A percentile compares a stretch with the other conserved stretches of the same genome.
These are phyloP conservation scores for Heliconius ismenius DNA, from an alignment of 2,888 invertebrate species.

Conservation along the genomic window DNA sequence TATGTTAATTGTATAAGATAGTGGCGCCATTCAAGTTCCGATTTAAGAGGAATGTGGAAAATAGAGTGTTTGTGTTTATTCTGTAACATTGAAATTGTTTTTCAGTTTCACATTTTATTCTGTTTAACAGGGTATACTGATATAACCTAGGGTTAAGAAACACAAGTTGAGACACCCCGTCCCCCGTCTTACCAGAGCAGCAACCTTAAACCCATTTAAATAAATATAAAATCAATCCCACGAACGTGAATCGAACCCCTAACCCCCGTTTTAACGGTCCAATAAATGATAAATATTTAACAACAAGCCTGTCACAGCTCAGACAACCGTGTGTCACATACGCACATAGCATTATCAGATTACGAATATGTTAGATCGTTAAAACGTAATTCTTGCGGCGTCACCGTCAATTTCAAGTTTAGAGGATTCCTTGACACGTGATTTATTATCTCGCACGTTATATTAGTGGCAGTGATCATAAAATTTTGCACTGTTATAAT, in stretches of 20 bases:
- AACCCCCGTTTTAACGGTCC: background rate
- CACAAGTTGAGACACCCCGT: too few relatives aligned
- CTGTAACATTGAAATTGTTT: too few relatives aligned
- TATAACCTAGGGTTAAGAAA: background rate
- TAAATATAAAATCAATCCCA: background rate
- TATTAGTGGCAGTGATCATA: slow-evolving; percentile 38
- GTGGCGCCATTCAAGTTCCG: too few relatives aligned
- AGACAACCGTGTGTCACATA: slow-evolving; percentile 51
- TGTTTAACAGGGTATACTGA: background rate
- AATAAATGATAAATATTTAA: background rate
- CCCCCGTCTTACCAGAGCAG: too few relatives aligned
- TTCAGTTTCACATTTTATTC: too few relatives aligned
- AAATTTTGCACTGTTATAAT: slow-evolving; percentile 18
- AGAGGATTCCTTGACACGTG: slow-evolving; percentile 44
- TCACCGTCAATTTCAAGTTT: slow-evolving; percentile 53
- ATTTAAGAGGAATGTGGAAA: too few relatives aligned
- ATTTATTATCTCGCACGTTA: slow-evolving; percentile 43
- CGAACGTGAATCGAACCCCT: background rate
- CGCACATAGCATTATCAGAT: slow-evolving; percentile 58
- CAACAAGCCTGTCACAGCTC: background rate
- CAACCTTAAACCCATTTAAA: background rate
- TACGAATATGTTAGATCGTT: slow-evolving; percentile 55
- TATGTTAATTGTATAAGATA: too few relatives aligned
- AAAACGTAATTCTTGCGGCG: slow-evolving; percentile 55
- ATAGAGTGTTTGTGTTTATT: too few relatives aligned